Base-by-base conservation (phyloP, 2,113 vertebrate species). In the Leptodactylus fuscus region DNA sequence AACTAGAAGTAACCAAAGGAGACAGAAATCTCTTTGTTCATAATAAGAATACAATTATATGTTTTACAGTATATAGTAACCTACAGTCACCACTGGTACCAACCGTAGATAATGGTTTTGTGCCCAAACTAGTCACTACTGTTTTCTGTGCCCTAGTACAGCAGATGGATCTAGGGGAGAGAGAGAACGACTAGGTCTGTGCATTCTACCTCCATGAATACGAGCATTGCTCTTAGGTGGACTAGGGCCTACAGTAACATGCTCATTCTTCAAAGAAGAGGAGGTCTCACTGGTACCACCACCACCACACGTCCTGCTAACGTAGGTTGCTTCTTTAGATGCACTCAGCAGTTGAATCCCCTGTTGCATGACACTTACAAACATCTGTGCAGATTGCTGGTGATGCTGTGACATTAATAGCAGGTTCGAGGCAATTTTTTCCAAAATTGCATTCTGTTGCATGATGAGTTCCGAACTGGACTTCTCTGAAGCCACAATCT, bases 361-460 rank as follows among this genome's bases (percentile, higher is more conserved):
- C 36, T 85, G 83, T 36, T 85, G 83, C 24, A 85, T 70, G 16
- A 51, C 83, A n/a, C 76, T 67, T 24, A 85, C 36, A 44, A 85
- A 85, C 62, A 70, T 69, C 15, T 85, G 74, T 44, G 83, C 36
- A 53, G 75, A 80, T 27, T 79, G 76, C 60, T 85, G 75, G 38
- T 85, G 83, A 36, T 85, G 60, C 10, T 85, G 83, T 4, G 83
- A 85, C 75, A 85, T 85, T 55, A 85, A 44, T 36, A 85, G n/a
- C 4, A 85, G 62, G 27, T 85, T 85, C 22, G 83, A 85, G 18
- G 83, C 83, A 79, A 85, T 85, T 85, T 85, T 85, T 44, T 85
- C 83, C 24, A 85, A 77, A 55, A 85, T 85, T 79, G 83, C 48
- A 58, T 85, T 85, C 62, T 85, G 83, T 32, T 85, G 83, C 32